Percentiles rank a stretch among this genome's conserved stretches.
Evolutionary conservation across 1,140 invertebrate species (phyloP).

Genomic region (Acyrthosiphon pisum): DNA sequence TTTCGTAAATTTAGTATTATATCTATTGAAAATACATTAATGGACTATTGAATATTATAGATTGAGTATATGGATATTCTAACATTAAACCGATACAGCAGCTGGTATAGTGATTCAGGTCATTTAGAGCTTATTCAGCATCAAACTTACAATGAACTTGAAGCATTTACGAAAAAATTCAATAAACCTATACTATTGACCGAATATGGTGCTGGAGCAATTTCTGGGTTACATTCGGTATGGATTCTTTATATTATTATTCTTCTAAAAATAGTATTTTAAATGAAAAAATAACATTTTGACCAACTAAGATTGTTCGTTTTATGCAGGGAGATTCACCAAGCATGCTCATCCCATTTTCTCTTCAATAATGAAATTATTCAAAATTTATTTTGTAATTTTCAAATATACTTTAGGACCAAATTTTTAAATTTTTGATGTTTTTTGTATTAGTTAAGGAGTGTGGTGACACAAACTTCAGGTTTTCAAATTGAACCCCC

Average conservation of each 20-base stretch:
- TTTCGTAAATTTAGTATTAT: background rate
- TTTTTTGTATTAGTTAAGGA: too few relatives aligned
- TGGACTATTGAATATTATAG: constrained; percentile 62
- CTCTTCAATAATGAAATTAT: too few relatives aligned
- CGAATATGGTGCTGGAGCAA: constrained; percentile 94
- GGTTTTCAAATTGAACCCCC: too few relatives aligned
- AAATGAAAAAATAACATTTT: background rate
- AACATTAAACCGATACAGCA: constrained; percentile 93
- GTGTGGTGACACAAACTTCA: too few relatives aligned
- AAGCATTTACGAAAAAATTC: constrained; percentile 79
- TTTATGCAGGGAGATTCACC: background rate
- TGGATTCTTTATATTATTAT: constrained; percentile 21
- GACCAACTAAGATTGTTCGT: background rate
- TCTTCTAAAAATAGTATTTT: background rate
- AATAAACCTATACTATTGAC: constrained; percentile 91
- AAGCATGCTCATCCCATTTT: too few relatives aligned
- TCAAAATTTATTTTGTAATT: too few relatives aligned
- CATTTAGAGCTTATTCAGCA: constrained; percentile 76
- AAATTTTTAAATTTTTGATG: too few relatives aligned
- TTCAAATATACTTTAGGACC: too few relatives aligned
- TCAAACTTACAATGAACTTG: constrained; percentile 78
- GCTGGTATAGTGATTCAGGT: constrained; percentile 90
- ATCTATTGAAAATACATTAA: background rate
- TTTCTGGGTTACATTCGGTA: constrained; percentile 83
- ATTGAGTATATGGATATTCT: constrained; percentile 83